A percentile compares a stretch with the other conserved stretches of the same genome.
phyloP scores from a whole-genome alignment of 1,140 invertebrate species.

The Phortica variegata region DNA sequence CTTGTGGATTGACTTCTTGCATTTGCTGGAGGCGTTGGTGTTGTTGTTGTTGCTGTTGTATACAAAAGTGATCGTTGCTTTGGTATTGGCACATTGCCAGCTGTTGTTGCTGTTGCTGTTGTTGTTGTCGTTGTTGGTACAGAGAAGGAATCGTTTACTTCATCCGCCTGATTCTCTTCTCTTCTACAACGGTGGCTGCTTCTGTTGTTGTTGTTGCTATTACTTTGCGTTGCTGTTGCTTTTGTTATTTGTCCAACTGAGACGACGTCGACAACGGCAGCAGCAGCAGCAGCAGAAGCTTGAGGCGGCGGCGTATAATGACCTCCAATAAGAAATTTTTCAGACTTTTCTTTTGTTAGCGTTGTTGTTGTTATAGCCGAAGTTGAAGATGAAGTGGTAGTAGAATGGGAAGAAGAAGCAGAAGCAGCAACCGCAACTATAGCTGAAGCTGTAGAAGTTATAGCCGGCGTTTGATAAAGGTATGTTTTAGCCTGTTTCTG shows the following conservation, averaged over 20 bases:
- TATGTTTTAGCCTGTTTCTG: slow-evolving; percentile 16
- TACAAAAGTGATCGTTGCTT: slow-evolving; percentile 54
- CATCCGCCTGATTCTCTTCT: neutral
- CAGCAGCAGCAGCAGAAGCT: slow-evolving; percentile 1
- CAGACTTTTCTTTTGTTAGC: slow-evolving; percentile 49
- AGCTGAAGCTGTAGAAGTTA: too few relatives aligned
- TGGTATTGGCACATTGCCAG: slow-evolving; percentile 41
- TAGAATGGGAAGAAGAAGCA: slow-evolving; percentile 7
- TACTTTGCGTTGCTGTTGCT: slow-evolving; percentile 32
- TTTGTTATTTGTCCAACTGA: slow-evolving; percentile 2
- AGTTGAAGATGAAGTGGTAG: too few relatives aligned
- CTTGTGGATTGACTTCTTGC: slow-evolving; percentile 41
- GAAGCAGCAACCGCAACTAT: too few relatives aligned
- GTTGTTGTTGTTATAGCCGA: slow-evolving; percentile 4
- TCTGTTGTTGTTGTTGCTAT: slow-evolving; percentile 29
- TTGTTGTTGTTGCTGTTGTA: slow-evolving; percentile 18
- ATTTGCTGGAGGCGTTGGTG: slow-evolving; percentile 3
- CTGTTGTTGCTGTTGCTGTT: slow-evolving; percentile 17
- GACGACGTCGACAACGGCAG: slow-evolving; percentile 10
- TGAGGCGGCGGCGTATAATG: slow-evolving; percentile 37
- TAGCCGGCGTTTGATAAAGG: too few relatives aligned
- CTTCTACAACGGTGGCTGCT: slow-evolving; percentile 8
- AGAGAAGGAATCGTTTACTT: neutral
- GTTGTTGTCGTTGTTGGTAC: slow-evolving; percentile 11
- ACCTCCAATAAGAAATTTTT: slow-evolving; percentile 49